Evolutionary conservation across 2,797 vertebrate genomes (phyloP).

Genomic region (Lateolabrax maculatus): DNA sequence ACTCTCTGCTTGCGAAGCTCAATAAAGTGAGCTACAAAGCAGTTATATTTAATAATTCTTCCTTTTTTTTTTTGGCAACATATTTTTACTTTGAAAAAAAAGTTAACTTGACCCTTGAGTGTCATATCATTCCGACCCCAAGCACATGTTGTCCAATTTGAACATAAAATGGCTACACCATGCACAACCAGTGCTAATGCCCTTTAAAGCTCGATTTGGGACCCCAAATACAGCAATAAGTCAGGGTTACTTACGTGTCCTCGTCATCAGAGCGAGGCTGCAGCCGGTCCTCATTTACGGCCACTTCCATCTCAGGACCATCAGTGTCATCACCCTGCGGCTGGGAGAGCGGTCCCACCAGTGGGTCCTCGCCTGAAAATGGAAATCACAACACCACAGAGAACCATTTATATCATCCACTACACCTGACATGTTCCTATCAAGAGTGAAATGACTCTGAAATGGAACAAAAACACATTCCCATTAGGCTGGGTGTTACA

Average conservation of each 20-base stretch:
- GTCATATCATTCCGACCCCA: background rate
- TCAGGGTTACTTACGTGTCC: constrained; percentile 89
- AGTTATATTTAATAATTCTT: background rate
- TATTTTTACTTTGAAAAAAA: background rate
- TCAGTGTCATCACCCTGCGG: constrained; percentile 83
- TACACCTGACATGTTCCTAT: too few species aligned
- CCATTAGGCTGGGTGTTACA: too few species aligned
- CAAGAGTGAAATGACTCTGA: background rate
- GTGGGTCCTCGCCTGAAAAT: constrained; percentile 74
- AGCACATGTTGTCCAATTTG: background rate
- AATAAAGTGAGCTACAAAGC: background rate
- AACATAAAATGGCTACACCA: background rate
- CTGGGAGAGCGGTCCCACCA: constrained; percentile 85
- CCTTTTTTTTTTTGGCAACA: background rate
- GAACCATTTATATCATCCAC: background rate
- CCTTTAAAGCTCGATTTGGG: background rate
- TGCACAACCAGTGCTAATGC: background rate
- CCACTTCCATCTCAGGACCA: constrained; percentile 77
- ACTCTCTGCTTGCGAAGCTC: background rate
- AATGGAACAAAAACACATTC: background rate
- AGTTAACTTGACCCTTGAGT: background rate
- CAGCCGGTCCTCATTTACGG: constrained; percentile 84
- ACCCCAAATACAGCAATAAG: background rate
- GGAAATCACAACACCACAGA: constrained; percentile 5
- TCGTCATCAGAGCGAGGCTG: constrained; percentile 92